Conservation (phyloP, 2,888 invertebrate genomes). For the Dicyrtoma fusca region DNA sequence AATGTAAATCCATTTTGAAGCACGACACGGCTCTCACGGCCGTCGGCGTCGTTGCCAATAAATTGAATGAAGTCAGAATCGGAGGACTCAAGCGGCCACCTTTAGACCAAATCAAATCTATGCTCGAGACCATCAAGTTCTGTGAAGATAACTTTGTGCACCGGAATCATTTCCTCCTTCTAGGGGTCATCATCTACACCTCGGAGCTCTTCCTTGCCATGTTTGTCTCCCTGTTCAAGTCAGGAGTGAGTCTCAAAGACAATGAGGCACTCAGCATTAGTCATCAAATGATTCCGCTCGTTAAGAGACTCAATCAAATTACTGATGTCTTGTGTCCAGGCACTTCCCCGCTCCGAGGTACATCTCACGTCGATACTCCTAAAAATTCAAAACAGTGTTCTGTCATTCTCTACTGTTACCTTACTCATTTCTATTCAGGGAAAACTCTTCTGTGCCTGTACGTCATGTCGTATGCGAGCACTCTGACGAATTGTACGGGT, state of each 20-base stretch:
- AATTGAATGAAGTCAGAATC: not conserved
- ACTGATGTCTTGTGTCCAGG: conserved; percentile 14
- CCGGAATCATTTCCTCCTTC: conserved; percentile 10
- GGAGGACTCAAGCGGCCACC: not conserved
- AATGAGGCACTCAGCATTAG: conserved; percentile 3
- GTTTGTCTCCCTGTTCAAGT: not conserved
- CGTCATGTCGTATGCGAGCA: conserved; percentile 14
- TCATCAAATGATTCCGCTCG: conserved; percentile 2
- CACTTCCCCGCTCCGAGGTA: conserved; percentile 19
- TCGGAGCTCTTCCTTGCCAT: conserved; percentile 1
- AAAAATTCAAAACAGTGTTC: not conserved
- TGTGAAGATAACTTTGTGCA: not conserved
- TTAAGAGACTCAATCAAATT: conserved; percentile 14
- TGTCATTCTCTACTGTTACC: too few species aligned
- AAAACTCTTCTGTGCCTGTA: conserved; percentile 17
- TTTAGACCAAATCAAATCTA: not conserved
- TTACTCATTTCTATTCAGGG: conserved; percentile 4
- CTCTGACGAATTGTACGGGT: conserved; percentile 9
- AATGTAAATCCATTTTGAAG: not conserved
- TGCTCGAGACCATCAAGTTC: not conserved
- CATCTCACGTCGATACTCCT: too few species aligned
- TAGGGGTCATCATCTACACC: conserved; percentile 12
- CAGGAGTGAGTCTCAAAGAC: not conserved
- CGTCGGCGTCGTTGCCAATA: not conserved
- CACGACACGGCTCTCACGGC: conserved; percentile 2